A percentile compares a stretch with the other conserved stretches of the same genome.
Evolutionary conservation across 2,113 vertebrate species (phyloP).

Genomic region (Ammodytes marinus): DNA sequence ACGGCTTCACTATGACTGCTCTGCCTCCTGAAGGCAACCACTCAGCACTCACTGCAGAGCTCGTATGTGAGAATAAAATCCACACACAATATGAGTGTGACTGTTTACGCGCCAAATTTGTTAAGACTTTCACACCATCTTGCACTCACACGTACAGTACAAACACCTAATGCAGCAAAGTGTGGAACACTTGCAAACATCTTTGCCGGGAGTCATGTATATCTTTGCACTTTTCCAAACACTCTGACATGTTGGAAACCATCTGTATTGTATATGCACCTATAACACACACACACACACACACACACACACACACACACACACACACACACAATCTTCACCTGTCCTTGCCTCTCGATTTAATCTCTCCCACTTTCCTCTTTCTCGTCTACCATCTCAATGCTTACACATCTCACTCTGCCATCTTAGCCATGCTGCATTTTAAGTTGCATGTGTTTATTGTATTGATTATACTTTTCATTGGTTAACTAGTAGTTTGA

Average conservation of each 20-base stretch:
- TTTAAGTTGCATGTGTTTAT: conserved; percentile 29
- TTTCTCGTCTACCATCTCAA: conserved; percentile 43
- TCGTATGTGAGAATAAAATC: conserved; percentile 79
- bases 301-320: neutral
- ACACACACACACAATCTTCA: conserved; percentile 28
- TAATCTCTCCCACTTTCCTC: conserved; percentile 46
- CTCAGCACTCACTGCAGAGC: conserved; percentile 76
- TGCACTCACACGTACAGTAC: neutral
- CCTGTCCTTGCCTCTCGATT: conserved; percentile 29
- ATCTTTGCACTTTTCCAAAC: conserved; percentile 14
- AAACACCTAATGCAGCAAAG: neutral
- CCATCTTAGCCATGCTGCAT: neutral
- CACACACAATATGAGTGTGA: conserved; percentile 71
- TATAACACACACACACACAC: neutral
- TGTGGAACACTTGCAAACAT: conserved; percentile 14
- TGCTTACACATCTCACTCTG: conserved; percentile 17
- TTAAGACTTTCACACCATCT: conserved; percentile 47
- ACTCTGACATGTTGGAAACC: conserved; percentile 12
- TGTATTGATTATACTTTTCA: conserved; percentile 25
- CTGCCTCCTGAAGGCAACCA: conserved; percentile 82
- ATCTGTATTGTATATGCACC: conserved; percentile 1
- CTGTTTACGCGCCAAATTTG: conserved; percentile 65
- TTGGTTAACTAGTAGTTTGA: neutral
- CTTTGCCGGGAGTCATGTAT: conserved; percentile 4
- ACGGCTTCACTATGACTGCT: conserved; percentile 74